Base-by-base conservation (phyloP, 2,888 invertebrate genomes). In the Notodonta dromedarius region DNA sequence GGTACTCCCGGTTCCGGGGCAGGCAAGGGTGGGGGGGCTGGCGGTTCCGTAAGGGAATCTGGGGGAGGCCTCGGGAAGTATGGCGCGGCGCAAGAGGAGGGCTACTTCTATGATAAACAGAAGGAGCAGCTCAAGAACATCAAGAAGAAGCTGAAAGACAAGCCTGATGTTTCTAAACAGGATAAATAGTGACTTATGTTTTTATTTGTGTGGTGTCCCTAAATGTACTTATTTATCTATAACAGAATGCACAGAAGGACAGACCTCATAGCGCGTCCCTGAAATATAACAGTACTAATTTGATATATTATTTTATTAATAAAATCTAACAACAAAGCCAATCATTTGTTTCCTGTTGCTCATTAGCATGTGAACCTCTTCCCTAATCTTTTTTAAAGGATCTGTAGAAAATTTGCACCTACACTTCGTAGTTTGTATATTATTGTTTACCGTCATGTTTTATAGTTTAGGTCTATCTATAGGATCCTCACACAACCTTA, bases 11-110 rank as follows among this genome's bases (percentile, higher is more conserved):
- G 88, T 0, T 75, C 82, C n/a, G 90, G 89, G 0, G 86, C 78
- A 0, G 88, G 88, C 0, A 90, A 78, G 48, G 90, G 89, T 0
- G 89, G 90, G 0, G 90, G 88, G 0, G 75, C 72, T 0, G 90
- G 89, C 0, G 90, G 90, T 0, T 67, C 85, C 0, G 76, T 89
- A 0, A 82, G 85, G 58, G 86, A 87, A 60, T 79, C 87, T 0
- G 90, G 89, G 0, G 89, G 87, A 35, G 81, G 82, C 0, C 61
- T 91, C 1, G 90, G 90, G 0, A 78, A 77, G 62, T 86, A 75
- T 42, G 89, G 85, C 2, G 81, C 86, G 0, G 87, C 87, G 0
- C 80, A 86, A 39, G 91, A 91, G 69, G 91, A 90, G 58, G 82
- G 84, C 0, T 91, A 87, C 73, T 91, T 91, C 77, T 78, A 82